Evolutionary conservation across 2,888 invertebrate genomes (phyloP).

Genomic region (Eupithecia centaureata): DNA sequence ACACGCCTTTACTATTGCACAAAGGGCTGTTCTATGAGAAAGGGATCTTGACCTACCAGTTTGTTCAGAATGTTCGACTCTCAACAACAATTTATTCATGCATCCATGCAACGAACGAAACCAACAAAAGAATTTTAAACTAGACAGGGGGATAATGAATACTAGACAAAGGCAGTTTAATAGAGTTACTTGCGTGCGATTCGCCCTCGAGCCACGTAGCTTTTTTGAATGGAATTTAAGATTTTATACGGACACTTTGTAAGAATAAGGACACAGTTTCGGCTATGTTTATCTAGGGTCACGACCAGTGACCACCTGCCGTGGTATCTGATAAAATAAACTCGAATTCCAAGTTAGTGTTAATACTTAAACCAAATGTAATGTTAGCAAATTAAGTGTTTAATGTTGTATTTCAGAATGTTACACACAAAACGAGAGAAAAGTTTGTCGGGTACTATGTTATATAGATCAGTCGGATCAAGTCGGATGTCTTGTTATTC

Average conservation of each 20-base stretch:
- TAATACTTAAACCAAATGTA: not conserved
- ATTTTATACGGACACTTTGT: constrained; percentile 28
- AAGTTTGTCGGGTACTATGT: not conserved
- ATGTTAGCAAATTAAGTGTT: not conserved
- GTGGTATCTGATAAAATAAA: not conserved
- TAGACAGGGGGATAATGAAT: constrained; percentile 82
- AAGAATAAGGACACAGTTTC: constrained; percentile 23
- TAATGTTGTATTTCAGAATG: not conserved
- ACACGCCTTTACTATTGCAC: constrained; percentile 78
- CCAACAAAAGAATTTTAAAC: constrained; percentile 81
- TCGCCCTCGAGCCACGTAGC: constrained; percentile 63
- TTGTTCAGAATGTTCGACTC: constrained; percentile 75
- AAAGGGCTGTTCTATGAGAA: constrained; percentile 81
- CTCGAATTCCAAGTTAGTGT: not conserved
- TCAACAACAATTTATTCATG: constrained; percentile 83
- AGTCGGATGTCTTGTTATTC: constrained; percentile 69
- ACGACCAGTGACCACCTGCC: constrained; percentile 18
- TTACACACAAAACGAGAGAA: not conserved
- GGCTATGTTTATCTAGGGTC: constrained; percentile 22
- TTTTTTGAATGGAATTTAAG: constrained; percentile 56
- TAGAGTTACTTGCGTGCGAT: constrained; percentile 80
- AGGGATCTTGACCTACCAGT: constrained; percentile 84
- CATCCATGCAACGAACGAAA: constrained; percentile 76
- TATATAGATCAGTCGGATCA: constrained; percentile 29
- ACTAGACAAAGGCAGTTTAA: constrained; percentile 79